Conservation (phyloP, 2,113 vertebrate genomes). For the Dicaeum eximium region DNA sequence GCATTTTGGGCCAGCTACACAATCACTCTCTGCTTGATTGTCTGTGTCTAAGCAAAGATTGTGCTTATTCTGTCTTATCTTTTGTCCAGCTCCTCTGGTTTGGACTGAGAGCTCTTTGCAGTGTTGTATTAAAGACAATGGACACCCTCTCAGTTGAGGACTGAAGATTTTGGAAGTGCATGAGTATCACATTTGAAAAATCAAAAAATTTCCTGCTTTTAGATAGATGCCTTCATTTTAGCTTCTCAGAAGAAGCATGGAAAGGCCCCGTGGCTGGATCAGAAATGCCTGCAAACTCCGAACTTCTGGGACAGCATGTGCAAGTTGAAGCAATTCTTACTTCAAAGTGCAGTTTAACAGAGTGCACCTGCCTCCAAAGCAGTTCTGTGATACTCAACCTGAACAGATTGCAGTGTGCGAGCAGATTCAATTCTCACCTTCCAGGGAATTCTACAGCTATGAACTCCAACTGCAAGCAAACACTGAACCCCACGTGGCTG, state of each 20-base stretch:
- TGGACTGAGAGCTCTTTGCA: not conserved
- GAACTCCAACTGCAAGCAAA: not conserved
- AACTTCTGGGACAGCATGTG: not conserved
- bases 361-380: not conserved
- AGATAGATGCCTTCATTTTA: not conserved
- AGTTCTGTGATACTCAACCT: not conserved
- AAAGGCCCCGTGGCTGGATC: not conserved
- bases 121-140: not conserved
- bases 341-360: not conserved
- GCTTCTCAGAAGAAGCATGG: not conserved
- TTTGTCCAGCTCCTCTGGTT: not conserved
- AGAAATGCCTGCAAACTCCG: not conserved
- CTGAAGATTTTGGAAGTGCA: not conserved
- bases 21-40: not conserved
- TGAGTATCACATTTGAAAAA: not conserved
- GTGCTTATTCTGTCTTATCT: not conserved
- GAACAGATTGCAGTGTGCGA: not conserved
- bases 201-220: not conserved
- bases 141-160: not conserved
- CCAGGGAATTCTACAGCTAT: not conserved
- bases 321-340: not conserved
- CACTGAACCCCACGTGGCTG: rapidly evolving
- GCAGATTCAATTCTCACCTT: not conserved
- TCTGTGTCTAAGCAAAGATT: not conserved
- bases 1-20: not conserved